phyloP scores from a whole-genome alignment of 2,113 vertebrate genomes.

The Lutjanus erythropterus region DNA sequence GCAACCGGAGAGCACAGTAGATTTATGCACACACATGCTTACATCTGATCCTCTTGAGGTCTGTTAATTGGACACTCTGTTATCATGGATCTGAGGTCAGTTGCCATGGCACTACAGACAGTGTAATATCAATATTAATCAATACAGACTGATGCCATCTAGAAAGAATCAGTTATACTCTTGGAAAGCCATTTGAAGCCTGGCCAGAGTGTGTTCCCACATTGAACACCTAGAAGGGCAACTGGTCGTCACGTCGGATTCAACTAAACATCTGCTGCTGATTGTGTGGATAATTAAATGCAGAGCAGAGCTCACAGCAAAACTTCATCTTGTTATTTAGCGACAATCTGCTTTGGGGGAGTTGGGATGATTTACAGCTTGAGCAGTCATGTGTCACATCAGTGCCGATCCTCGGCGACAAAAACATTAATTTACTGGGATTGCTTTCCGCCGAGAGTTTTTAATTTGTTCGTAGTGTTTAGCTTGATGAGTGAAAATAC shows the following conservation, averaged over 20 bases:
- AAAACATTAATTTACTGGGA: slow-evolving; percentile 37
- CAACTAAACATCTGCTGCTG: slow-evolving; percentile 67
- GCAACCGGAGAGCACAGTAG: neutral
- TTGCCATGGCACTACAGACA: neutral
- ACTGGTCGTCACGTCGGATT: slow-evolving; percentile 18
- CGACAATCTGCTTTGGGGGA: slow-evolving; percentile 44
- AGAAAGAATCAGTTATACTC: slow-evolving; percentile 3
- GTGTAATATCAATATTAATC: slow-evolving; percentile 7
- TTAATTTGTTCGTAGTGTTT: slow-evolving; percentile 55
- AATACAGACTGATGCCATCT: slow-evolving; percentile 1
- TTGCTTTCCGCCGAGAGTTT: slow-evolving; percentile 30
- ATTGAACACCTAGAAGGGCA: slow-evolving; percentile 18
- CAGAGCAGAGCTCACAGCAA: slow-evolving; percentile 51
- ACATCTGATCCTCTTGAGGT: neutral
- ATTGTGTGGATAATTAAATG: slow-evolving; percentile 68
- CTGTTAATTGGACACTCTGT: slow-evolving; percentile 17
- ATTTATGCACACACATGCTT: neutral
- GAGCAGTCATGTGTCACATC: slow-evolving; percentile 37
- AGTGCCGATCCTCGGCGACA: slow-evolving; percentile 21
- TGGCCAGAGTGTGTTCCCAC: slow-evolving; percentile 6
- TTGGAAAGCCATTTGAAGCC: slow-evolving; percentile 17
- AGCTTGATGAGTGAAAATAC: slow-evolving; percentile 29
- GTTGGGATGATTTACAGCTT: slow-evolving; percentile 58
- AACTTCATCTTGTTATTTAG: slow-evolving; percentile 50
- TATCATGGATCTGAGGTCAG: neutral